phyloP scores from a whole-genome alignment of 2,797 vertebrate genomes.

The Cossypha niveicapilla region DNA sequence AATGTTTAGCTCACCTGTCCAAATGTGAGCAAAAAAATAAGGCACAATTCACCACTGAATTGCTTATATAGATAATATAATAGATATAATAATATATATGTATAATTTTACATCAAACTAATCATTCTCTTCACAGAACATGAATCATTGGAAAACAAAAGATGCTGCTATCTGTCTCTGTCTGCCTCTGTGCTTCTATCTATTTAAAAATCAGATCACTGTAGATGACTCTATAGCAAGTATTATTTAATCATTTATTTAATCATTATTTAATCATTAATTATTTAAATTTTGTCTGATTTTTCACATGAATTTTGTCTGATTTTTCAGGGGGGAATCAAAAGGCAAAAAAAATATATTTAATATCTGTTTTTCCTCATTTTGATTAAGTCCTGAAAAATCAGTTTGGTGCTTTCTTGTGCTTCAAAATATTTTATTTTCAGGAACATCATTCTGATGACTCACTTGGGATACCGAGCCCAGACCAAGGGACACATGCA shows the following conservation, averaged over 20 bases:
- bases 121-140: background rate
- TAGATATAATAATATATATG: background rate
- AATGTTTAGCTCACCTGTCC: background rate
- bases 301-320: background rate
- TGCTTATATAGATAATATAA: background rate
- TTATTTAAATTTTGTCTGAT: background rate
- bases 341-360: background rate
- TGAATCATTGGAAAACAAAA: background rate
- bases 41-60: background rate
- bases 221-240: background rate
- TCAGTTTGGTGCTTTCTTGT: background rate
- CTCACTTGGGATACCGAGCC: background rate
- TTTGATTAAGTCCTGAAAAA: background rate
- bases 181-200: background rate
- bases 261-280: too few species aligned
- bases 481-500: background rate
- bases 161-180: background rate
- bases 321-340: background rate
- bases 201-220: background rate
- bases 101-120: background rate
- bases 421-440: background rate
- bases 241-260: background rate
- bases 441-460: background rate
- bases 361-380: background rate
- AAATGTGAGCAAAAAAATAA: background rate